A percentile compares a stretch with the other conserved stretches of the same genome.
Evolutionary conservation across 2,888 invertebrate species (phyloP).

Genomic region (Norana najaformis): DNA sequence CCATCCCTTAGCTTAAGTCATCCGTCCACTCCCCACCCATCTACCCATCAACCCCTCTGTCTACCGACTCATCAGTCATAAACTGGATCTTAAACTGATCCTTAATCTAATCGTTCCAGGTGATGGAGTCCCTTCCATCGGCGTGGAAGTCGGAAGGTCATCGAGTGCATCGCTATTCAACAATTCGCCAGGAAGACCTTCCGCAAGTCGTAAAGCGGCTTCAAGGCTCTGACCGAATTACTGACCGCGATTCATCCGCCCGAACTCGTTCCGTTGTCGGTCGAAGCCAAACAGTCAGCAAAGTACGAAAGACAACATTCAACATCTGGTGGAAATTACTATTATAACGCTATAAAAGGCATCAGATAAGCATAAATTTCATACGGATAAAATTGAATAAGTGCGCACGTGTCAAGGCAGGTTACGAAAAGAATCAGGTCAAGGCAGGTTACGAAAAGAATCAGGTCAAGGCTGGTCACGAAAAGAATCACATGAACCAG

Average conservation of each 20-base stretch:
- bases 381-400: not conserved
- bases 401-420: too few species aligned
- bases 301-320: not conserved
- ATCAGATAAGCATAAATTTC: not conserved
- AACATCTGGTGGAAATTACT: not conserved
- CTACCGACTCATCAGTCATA: too few species aligned
- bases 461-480: too few species aligned
- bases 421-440: not conserved
- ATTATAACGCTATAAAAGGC: not conserved
- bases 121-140: not conserved
- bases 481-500: too few species aligned
- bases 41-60: not conserved
- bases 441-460: not conserved
- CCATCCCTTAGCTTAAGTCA: not conserved
- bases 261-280: not conserved
- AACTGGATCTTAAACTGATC: too few species aligned
- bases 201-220: not conserved
- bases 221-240: not conserved
- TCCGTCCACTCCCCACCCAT: not conserved
- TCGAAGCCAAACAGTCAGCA: not conserved
- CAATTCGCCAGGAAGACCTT: not conserved
- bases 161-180: not conserved
- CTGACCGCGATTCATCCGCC: not conserved
- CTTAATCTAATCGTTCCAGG: not conserved
- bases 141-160: not conserved